Evolutionary conservation across 1,140 invertebrate genomes (phyloP).

Genomic region (Reticulitermes speratus): DNA sequence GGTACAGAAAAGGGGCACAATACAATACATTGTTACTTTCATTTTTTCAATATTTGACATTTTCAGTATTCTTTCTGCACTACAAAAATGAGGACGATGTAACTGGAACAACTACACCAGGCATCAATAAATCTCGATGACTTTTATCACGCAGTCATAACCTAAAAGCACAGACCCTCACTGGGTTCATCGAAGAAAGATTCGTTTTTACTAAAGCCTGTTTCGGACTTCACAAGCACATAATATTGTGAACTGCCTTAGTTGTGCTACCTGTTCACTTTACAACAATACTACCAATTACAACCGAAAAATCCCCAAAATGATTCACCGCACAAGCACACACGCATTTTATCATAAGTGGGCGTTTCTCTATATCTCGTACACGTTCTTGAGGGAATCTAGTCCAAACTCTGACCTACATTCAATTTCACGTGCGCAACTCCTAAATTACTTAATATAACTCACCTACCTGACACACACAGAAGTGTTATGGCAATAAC

Average conservation of each 20-base stretch:
- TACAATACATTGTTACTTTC: too few species aligned
- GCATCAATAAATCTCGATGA: too few species aligned
- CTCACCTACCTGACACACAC: neutral
- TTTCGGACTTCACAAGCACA: neutral
- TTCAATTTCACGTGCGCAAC: neutral
- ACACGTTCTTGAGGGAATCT: neutral
- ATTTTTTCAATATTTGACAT: too few species aligned
- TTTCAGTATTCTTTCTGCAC: too few species aligned
- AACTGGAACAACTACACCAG: too few species aligned
- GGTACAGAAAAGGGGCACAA: too few species aligned
- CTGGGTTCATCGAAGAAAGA: too few species aligned
- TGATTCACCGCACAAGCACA: neutral
- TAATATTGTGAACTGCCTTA: neutral
- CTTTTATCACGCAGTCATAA: too few species aligned
- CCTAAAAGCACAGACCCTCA: too few species aligned
- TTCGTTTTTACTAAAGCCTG: too few species aligned
- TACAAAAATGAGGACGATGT: too few species aligned
- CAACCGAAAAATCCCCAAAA: neutral
- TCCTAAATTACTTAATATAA: neutral
- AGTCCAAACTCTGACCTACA: neutral
- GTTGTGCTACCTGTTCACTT: neutral
- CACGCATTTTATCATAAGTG: neutral
- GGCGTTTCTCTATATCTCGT: neutral
- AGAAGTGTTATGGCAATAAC: neutral
- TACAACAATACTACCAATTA: neutral